Base-by-base conservation (phyloP, 2,113 vertebrate species). In the Romanogobio albipinnatus region DNA sequence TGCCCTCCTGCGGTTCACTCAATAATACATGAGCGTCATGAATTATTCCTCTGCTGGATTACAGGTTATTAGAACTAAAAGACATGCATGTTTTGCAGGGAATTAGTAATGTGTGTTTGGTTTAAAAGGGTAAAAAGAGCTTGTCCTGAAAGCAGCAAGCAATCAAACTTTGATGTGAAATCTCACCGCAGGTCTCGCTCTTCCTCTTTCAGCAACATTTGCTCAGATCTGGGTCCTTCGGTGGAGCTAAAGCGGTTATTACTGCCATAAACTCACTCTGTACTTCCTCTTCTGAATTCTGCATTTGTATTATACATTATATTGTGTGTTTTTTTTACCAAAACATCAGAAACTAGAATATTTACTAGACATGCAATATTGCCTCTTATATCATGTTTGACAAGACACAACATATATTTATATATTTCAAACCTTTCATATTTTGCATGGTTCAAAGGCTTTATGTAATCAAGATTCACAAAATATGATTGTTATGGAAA, bases 1-100 rank as follows among this genome's bases (percentile, higher is more conserved):
- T 19, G 71, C 53, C 51, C 73, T 84, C 45, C 76, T 56, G 70
- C 61, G 68, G 81, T 39, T 68, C 58, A 53, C 59, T 89, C 76
- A 88, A 88, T 89, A 88, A 86, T 84, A 33, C 73, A 89, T 86
- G 51, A 47, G 19, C 39, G 14, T 64, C 33, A 88, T 89, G 43
- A 84, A 88, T 88, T 83, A 88, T 89, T 89, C 84, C 39, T 83
- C 81, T 61, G 49, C 66, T n/a, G 64, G 84, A 87, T 81, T 86
- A 84, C 84, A 88, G 78, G 76, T 86, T 84, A 82, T 82, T 81
- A 87, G 71, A 51, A 22, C 33, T 66, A 39, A 78, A 81, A 82
- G 53, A 82, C 82, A 80, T 74, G 49, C 83, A 77, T 84, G 68
- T 83, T 68, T 76, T 70, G 43, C 56, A 68, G 59, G 85, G 82